These are phyloP conservation scores for Crocallis elinguaria DNA, from an alignment of 2,888 invertebrate genomes.

Conservation along the genomic window DNA sequence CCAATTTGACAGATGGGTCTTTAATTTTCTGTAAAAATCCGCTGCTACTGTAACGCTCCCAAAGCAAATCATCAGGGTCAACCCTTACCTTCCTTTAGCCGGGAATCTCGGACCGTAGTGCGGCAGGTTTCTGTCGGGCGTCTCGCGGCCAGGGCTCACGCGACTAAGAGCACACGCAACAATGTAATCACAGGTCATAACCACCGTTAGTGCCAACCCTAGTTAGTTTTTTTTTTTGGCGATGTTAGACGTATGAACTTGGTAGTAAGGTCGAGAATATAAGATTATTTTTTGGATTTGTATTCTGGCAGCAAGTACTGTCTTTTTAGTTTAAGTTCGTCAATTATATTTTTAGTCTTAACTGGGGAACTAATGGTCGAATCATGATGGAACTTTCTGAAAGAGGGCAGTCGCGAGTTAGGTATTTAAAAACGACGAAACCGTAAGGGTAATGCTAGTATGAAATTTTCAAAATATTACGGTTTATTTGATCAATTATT, in stretches of 20 bases:
- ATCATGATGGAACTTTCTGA: no score
- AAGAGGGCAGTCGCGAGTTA: no score
- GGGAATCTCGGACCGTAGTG: constrained; percentile 96
- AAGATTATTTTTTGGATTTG: background rate
- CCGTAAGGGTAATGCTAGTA: no score
- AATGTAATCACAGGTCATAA: constrained; percentile 58
- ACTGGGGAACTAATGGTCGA: no score
- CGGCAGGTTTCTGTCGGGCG: constrained; percentile 93
- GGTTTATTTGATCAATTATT: no score
- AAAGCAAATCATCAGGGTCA: background rate
- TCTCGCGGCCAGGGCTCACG: constrained; percentile 94
- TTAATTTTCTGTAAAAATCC: no score
- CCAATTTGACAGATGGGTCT: no score
- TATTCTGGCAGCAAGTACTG: constrained; percentile 5
- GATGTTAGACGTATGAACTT: background rate
- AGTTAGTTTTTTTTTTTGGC: constrained; percentile 17
- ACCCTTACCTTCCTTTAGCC: constrained; percentile 91
- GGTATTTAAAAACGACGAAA: no score
- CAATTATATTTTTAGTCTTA: no score
- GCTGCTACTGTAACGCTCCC: background rate
- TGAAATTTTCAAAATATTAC: no score
- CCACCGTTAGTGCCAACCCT: constrained; percentile 43
- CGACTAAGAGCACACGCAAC: constrained; percentile 88
- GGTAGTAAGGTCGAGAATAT: background rate
- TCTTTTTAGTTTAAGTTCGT: background rate